These are phyloP conservation scores for Erebia epiphron DNA, from an alignment of 2,888 invertebrate genomes.

Conservation along the genomic window DNA sequence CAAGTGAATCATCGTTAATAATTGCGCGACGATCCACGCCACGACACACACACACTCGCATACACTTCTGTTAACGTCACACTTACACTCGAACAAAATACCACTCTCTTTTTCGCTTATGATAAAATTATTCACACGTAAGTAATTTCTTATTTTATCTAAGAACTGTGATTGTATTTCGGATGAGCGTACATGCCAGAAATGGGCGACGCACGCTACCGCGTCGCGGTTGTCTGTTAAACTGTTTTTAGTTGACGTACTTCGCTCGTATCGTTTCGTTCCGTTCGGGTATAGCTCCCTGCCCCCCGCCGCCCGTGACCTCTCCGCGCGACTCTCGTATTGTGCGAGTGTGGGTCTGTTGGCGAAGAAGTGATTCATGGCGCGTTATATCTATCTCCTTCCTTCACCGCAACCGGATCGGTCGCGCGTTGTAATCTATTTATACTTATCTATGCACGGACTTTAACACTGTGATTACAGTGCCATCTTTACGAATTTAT, in stretches of 20 bases:
- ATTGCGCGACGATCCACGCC: slow-evolving; percentile 80
- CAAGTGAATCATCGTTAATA: slow-evolving; percentile 83
- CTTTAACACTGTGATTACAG: slow-evolving; percentile 69
- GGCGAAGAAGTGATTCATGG: slow-evolving; percentile 81
- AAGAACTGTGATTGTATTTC: slow-evolving; percentile 54
- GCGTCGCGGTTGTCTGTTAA: slow-evolving; percentile 75
- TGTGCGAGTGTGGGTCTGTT: slow-evolving; percentile 46
- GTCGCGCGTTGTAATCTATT: slow-evolving; percentile 81
- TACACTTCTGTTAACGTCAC: slow-evolving; percentile 74
- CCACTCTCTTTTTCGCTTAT: slow-evolving; percentile 52
- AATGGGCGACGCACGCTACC: slow-evolving; percentile 66
- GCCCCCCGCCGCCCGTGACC: slow-evolving; percentile 62
- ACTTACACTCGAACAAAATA: slow-evolving; percentile 51
- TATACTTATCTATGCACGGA: slow-evolving; percentile 78
- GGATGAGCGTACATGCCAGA: slow-evolving; percentile 50
- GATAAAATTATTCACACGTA: slow-evolving; percentile 51
- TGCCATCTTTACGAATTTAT: slow-evolving; percentile 44
- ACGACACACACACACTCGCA: slow-evolving; percentile 63
- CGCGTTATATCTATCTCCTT: slow-evolving; percentile 83
- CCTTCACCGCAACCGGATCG: slow-evolving; percentile 82
- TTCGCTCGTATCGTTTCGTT: slow-evolving; percentile 74
- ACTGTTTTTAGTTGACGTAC: slow-evolving; percentile 74
- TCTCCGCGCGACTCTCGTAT: slow-evolving; percentile 54
- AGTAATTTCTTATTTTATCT: slow-evolving; percentile 56
- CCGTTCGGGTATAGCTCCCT: slow-evolving; percentile 58